Percentiles rank a stretch among this genome's conserved stretches.
phyloP scores from a whole-genome alignment of 1,140 invertebrate genomes.

The Aphidius gifuensis region DNA sequence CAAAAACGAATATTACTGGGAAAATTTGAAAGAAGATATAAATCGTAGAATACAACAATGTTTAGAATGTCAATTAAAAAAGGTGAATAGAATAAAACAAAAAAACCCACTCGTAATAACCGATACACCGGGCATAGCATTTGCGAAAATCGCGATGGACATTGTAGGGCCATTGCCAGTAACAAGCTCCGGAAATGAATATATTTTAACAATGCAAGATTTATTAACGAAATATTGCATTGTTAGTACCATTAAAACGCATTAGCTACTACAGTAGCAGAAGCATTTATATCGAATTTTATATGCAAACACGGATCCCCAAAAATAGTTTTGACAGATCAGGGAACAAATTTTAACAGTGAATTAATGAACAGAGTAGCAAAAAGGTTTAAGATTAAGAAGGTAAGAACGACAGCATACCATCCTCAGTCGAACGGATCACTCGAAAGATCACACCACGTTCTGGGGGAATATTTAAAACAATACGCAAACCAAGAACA shows the following conservation, averaged over 20 bases:
- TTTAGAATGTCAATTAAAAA: constrained; percentile 1
- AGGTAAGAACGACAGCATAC: constrained; percentile 7
- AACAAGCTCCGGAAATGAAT: neutral
- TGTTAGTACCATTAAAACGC: constrained; percentile 26
- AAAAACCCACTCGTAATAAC: constrained; percentile 13
- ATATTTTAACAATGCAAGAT: constrained; percentile 32
- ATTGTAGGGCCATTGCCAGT: neutral
- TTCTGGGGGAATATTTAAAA: constrained; percentile 30
- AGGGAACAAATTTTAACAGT: constrained; percentile 30
- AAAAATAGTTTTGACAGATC: constrained; percentile 34
- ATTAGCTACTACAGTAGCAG: constrained; percentile 27
- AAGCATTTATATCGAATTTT: constrained; percentile 19
- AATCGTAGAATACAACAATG: too few relatives aligned
- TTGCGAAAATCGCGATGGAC: constrained; percentile 8
- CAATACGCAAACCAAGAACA: constrained; percentile 29
- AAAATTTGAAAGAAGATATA: too few relatives aligned
- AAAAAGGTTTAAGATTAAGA: constrained; percentile 28
- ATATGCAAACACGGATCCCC: constrained; percentile 30
- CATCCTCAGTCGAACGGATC: constrained; percentile 28
- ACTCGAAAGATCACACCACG: constrained; percentile 31
- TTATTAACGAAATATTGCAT: constrained; percentile 34
- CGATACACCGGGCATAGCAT: constrained; percentile 30
- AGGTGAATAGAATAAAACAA: constrained; percentile 10
- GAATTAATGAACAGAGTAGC: constrained; percentile 28
- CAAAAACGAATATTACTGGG: constrained; percentile 5